A percentile compares a stretch with the other conserved stretches of the same genome.
Evolutionary conservation across 2,797 vertebrate genomes (phyloP).

Genomic region (Dromococcyx pavoninus): DNA sequence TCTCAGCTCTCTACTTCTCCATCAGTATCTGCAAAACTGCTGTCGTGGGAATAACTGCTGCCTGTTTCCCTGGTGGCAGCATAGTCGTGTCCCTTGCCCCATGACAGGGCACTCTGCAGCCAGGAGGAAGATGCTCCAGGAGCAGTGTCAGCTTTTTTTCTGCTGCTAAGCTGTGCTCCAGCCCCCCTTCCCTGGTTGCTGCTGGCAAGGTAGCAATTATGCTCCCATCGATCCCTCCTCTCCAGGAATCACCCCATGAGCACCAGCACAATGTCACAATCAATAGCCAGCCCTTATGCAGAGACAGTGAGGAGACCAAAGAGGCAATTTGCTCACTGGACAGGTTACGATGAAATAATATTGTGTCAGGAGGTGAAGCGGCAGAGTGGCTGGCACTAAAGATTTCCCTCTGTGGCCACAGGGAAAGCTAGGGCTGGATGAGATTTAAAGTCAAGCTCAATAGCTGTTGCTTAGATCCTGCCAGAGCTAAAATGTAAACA

Average conservation of each 20-base stretch:
- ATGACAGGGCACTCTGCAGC: neutral
- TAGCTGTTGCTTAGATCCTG: slow-evolving; percentile 32
- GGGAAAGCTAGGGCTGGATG: neutral
- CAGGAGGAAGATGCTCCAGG: neutral
- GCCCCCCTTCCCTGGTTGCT: neutral
- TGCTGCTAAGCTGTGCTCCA: neutral
- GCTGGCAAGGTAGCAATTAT: slow-evolving; percentile 6
- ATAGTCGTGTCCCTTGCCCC: neutral
- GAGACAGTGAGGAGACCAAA: neutral
- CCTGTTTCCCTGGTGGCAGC: neutral
- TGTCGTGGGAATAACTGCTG: neutral
- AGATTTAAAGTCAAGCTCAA: slow-evolving; percentile 42
- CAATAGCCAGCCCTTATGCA: slow-evolving; percentile 1
- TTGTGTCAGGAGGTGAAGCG: slow-evolving; percentile 50
- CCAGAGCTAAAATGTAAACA: slow-evolving; percentile 33
- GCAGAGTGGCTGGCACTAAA: slow-evolving; percentile 14
- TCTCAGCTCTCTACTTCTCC: neutral
- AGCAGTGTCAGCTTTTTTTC: neutral
- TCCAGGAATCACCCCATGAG: neutral
- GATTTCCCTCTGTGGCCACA: slow-evolving; percentile 4
- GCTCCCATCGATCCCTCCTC: slow-evolving; percentile 17
- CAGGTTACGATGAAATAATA: slow-evolving; percentile 59
- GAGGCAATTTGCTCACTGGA: slow-evolving; percentile 47
- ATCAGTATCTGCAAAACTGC: neutral
- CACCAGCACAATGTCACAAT: neutral